Evolutionary conservation across 2,888 invertebrate species (phyloP), one percentile per base, ranked within the genome.

Genomic region (Drosophila meridionalis): DNA sequence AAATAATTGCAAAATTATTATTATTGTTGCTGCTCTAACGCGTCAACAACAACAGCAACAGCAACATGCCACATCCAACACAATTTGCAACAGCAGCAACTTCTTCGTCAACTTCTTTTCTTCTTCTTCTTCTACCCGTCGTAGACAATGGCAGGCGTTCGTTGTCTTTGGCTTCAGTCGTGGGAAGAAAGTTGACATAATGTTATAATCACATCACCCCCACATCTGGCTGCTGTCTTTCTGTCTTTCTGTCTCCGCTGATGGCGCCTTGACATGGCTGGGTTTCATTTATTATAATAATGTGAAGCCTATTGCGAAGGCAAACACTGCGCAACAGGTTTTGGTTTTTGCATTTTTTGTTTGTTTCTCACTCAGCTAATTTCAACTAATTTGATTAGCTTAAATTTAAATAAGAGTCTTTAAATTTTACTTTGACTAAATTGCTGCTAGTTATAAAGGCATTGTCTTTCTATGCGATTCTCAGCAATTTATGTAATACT

Each of bases 111-210:
- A 14, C 52, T 28, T 30, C 48, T 28, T 36, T 36, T 36, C 48
- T 20, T 28, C 40, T 28, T 40, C 59, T 53, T 55, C 67, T 68
- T 58, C 48, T 60, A 70, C 53, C 7, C 6, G 38, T 2, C 57
- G 20, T 30, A 73, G 61, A 78, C 76, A 69, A 80, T 73, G 71
- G 68, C 69, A 61, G 82, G 68, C 71, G 61, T 66, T 69, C 59
- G 73, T 36, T 52, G 52, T 26, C 42, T 30, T 11, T 40, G 59
- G 71, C 50, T 53, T 76, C 26, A 36, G 80, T 80, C 89, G 87
- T 87, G 87, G 87, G 89, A 87, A 87, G 87, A 87, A 87, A 87
- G 87, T 85, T 87, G 89, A 87, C 89, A 87, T 87, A 87, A 87
- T 87, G 89, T 81, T 80, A 87, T 87, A 87, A 87, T 87, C 89